Conservation (phyloP, 2,888 invertebrate genomes). For the Theristus sp. region DNA sequence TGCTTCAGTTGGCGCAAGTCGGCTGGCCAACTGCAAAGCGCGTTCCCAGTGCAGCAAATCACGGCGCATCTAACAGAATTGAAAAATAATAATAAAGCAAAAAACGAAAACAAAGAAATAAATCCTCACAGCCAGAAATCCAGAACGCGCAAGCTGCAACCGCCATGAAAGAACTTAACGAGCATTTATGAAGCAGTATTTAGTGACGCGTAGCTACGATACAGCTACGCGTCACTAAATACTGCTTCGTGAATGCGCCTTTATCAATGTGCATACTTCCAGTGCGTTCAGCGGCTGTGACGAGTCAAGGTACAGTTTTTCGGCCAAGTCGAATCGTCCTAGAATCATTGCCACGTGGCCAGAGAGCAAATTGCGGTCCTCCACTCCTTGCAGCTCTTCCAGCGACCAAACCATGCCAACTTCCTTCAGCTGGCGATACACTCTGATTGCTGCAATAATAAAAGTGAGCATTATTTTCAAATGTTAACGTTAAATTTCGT, state of each 20-base stretch:
- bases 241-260: too few species aligned
- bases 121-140: too few species aligned
- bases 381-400: conserved; percentile 53
- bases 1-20: conserved; percentile 60
- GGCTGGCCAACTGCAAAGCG: conserved; percentile 63
- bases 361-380: conserved; percentile 50
- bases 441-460: conserved; percentile 53
- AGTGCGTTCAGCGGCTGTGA: conserved; percentile 9
- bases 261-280: too few species aligned
- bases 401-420: conserved; percentile 76
- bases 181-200: too few species aligned
- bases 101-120: too few species aligned
- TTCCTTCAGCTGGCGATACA: conserved; percentile 66
- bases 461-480: too few species aligned
- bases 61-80: conserved; percentile 67
- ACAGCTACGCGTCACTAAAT: too few species aligned
- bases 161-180: too few species aligned
- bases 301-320: conserved; percentile 42
- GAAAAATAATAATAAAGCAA: too few species aligned
- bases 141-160: too few species aligned
- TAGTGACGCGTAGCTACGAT: too few species aligned
- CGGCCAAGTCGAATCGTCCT: conserved; percentile 54
- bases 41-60: conserved; percentile 88
- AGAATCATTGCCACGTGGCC: conserved; percentile 56
- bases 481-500: too few species aligned